Percentiles rank a stretch among this genome's conserved stretches.
Conservation (phyloP, 2,113 vertebrate genomes). For the Agelaius tricolor region DNA sequence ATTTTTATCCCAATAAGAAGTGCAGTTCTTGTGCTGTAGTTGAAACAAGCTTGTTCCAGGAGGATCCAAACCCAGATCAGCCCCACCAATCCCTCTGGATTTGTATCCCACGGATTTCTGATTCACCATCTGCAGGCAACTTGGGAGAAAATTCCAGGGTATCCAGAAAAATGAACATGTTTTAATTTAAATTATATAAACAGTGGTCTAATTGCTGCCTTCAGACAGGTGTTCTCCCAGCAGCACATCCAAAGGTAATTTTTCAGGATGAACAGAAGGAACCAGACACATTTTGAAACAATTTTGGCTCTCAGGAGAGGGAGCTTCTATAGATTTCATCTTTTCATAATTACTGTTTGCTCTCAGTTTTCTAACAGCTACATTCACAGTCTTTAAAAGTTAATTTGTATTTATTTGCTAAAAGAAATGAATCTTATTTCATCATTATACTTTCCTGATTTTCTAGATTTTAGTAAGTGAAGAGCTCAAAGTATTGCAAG, state of each 20-base stretch:
- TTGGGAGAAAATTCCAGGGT: neutral
- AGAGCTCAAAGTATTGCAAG: constrained; percentile 34
- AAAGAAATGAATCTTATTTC: neutral
- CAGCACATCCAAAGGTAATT: neutral
- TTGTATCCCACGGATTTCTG: neutral
- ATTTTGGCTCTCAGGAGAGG: neutral
- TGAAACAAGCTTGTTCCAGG: neutral
- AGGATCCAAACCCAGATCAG: neutral
- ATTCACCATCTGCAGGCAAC: neutral
- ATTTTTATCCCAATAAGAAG: neutral
- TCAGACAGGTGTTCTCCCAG: neutral
- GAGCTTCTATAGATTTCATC: neutral
- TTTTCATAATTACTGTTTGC: neutral
- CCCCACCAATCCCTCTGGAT: neutral
- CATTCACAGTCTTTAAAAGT: neutral
- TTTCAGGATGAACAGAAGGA: constrained; percentile 4
- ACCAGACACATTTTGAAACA: neutral
- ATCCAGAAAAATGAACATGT: neutral
- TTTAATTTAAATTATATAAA: neutral
- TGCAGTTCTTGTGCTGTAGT: rapidly evolving
- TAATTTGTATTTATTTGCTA: neutral
- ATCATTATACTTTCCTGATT: neutral
- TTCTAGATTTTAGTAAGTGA: constrained; percentile 53
- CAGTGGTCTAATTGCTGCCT: neutral
- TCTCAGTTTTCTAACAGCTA: neutral